Base-by-base conservation (phyloP, 92 coral and sea anemone species). In the Phymanthus crucifer region DNA sequence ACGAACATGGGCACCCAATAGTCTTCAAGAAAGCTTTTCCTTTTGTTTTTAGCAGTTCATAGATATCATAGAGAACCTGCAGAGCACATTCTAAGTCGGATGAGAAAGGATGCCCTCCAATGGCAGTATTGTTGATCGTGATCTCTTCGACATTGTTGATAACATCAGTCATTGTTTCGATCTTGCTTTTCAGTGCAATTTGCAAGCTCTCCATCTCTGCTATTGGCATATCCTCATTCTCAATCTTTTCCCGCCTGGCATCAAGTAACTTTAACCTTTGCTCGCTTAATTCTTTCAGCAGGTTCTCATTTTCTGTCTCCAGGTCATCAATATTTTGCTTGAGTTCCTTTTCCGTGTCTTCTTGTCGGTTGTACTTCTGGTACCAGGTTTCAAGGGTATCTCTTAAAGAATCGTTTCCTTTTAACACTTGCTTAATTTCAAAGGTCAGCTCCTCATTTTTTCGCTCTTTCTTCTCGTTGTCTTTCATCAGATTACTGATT, bases 61-160 rank as follows among this genome's bases (percentile, higher is more conserved):
- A 73, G 10, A 66, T 50, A 57, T 82, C 86, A 67, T 45, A 82
- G 23, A 82, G 70, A n/a, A 74, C 65, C 77, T 82, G 79, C 80
- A 82, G 40, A 4, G 80, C 86, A 21, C 29, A 58, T 13, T 73
- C 80, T 54, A 82, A 40, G 34, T 57, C 56, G 11, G 56, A 32
- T 1, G 74, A 26, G 19, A 50, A 73, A 4, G 86, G 80, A 72
- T 82, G 86, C 1, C 10, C 35, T 35, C 43, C 43, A 14, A 65
- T 1, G 4, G 38, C 29, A 0, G 36, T 32, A 38, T 73, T 24
- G 65, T 43, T 73, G 0, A 67, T 40, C 12, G 47, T 6, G 16
- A 38, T 52, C 29, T 48, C 65, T 40, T 82, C 67, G n/a, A 82
- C 33, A 54, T 46, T 6, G 32, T 61, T 69, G 6, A 82, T 40